These are phyloP conservation scores for Diplazon laetatorius DNA, from an alignment of 2,888 invertebrate species.

Conservation along the genomic window DNA sequence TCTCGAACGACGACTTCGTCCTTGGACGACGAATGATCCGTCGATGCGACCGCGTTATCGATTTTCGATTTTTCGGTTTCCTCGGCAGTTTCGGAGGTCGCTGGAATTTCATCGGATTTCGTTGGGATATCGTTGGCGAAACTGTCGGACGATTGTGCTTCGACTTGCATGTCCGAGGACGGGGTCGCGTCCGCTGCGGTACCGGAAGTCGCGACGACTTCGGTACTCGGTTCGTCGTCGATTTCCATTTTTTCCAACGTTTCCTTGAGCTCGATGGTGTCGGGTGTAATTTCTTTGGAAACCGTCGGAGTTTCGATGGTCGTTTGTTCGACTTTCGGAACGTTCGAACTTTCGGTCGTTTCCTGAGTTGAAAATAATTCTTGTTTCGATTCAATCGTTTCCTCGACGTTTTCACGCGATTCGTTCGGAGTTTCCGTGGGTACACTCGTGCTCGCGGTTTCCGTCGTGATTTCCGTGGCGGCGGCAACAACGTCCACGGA, in stretches of 20 bases:
- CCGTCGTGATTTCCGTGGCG: background rate
- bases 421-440: no score
- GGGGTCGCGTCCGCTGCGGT: constrained; percentile 65
- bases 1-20: constrained; percentile 8
- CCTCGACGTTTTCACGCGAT: background rate
- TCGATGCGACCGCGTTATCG: background rate
- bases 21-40: background rate
- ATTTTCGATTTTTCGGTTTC: constrained; percentile 21
- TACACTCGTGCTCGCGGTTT: background rate
- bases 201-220: background rate
- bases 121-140: constrained; percentile 67
- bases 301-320: constrained; percentile 6
- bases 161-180: constrained; percentile 68
- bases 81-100: constrained; percentile 57
- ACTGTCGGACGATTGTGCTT: constrained; percentile 65
- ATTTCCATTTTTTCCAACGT: constrained; percentile 65
- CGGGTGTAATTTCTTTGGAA: constrained; percentile 44
- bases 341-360: no score
- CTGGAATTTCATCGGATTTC: constrained; percentile 63
- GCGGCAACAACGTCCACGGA: background rate
- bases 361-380: constrained; percentile 17
- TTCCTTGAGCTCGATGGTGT: constrained; percentile 51
- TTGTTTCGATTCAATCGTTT: constrained; percentile 24
- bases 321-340: no score
- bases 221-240: constrained; percentile 40